phyloP scores from a whole-genome alignment of 2,797 vertebrate species.

The Xyrichtys novacula region DNA sequence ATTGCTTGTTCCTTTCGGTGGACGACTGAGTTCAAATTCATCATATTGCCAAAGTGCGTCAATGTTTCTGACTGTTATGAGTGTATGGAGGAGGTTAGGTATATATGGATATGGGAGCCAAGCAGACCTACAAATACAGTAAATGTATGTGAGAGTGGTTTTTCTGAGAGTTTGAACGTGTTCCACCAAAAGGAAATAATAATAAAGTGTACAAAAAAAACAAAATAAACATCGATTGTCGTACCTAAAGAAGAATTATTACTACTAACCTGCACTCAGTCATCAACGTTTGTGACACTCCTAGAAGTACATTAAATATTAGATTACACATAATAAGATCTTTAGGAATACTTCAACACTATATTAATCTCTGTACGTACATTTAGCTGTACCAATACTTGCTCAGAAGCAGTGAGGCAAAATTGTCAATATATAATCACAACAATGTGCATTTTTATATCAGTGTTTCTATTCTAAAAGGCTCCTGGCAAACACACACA shows the following conservation, averaged over 20 bases:
- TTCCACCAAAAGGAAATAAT: slow-evolving; percentile 63
- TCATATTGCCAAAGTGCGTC: background rate
- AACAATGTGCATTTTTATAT: slow-evolving; percentile 59
- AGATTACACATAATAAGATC: slow-evolving; percentile 73
- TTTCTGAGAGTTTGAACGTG: slow-evolving; percentile 32
- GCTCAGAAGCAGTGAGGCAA: slow-evolving; percentile 62
- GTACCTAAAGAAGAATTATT: slow-evolving; percentile 75
- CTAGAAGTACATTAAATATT: slow-evolving; percentile 66
- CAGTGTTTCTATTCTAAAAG: slow-evolving; percentile 40
- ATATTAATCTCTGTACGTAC: slow-evolving; percentile 57
- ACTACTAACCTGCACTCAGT: slow-evolving; percentile 77
- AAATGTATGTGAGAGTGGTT: background rate
- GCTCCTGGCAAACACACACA: slow-evolving; percentile 30
- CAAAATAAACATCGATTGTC: slow-evolving; percentile 76
- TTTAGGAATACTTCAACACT: slow-evolving; percentile 75
- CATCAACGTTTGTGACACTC: slow-evolving; percentile 73
- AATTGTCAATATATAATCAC: slow-evolving; percentile 55
- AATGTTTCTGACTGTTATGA: background rate
- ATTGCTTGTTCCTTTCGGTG: slow-evolving; percentile 39
- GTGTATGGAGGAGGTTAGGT: slow-evolving; percentile 30
- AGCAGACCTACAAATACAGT: slow-evolving; percentile 20
- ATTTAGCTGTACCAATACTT: slow-evolving; percentile 62
- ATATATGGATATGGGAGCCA: slow-evolving; percentile 14
- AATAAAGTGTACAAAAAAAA: slow-evolving; percentile 68
- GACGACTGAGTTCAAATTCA: slow-evolving; percentile 57